Evolutionary conservation across 2,888 invertebrate species (phyloP), one percentile per base, ranked within the genome.

Genomic region (Melinopterus prodromus): DNA sequence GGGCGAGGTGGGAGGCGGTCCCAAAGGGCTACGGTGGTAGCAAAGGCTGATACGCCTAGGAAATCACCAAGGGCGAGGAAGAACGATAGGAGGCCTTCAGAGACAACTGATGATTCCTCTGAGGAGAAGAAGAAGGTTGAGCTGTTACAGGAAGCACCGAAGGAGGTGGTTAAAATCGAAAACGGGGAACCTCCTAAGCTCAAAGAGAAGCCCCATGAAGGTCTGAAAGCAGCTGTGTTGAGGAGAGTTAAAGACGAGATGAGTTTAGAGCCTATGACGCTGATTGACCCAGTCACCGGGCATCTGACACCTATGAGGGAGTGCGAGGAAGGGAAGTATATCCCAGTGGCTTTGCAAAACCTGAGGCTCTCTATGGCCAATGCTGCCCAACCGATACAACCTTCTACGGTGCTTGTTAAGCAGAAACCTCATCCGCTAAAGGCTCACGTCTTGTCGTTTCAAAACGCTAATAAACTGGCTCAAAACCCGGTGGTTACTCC

Each of bases 201-300:
- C n/a, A 83, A 82, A 38, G 85, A 86, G 35, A 87, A 87, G 83
- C 87, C 88, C 71, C 86, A 87, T 38, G 88, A 88, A 82, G 88
- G 89, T 5, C 82, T 89, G 26, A 90, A 90, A 83, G 88, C 88
- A 5, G 87, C 87, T 2, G 86, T 90, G 84, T 83, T 90, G 69
- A 85, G 90, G 35, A 85, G 90, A 38, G 85, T 89, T 71, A 89
- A 90, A 82, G 88, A 87, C 16, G 89, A 89, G 79, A 80, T 86
- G 83, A 85, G 86, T 72, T 89, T 89, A 69, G 94, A 94, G 85
- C 93, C 94, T 0, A 92, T 92, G 85, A 93, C 93, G 4, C 87
- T 95, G 16, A 94, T 95, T 71, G 95, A 95, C 88, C 94, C 95
- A 0, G 94, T 94, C 0, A 95, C 95, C 0, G 95, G 95, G 2